Conservation (phyloP, 1,140 invertebrate species). For the Camponotus pennsylvanicus region DNA sequence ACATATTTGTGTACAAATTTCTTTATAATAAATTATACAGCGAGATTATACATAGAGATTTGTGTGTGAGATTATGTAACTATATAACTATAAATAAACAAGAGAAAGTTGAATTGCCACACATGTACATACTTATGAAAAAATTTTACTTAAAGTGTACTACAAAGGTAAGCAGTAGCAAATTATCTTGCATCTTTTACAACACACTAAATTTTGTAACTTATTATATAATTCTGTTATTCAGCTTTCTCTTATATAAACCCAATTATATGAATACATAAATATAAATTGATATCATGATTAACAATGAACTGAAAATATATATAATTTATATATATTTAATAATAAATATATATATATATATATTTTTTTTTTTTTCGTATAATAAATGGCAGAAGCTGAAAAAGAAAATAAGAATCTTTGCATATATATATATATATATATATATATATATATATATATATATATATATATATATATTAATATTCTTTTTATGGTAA, state of each 20-base stretch:
- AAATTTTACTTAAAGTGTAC: conserved; percentile 25
- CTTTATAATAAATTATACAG: conserved; percentile 63
- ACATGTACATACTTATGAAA: conserved; percentile 30
- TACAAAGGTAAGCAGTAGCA: conserved; percentile 18
- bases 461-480: conserved; percentile 19
- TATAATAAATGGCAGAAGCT: conserved; percentile 27
- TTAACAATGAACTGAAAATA: conserved; percentile 50
- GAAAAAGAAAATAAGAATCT: background rate
- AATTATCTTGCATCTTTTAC: conserved; percentile 25
- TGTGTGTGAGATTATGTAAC: conserved; percentile 51
- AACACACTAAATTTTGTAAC: conserved; percentile 9
- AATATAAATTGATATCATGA: conserved; percentile 57
- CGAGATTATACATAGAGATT: conserved; percentile 12
- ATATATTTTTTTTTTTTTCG: background rate
- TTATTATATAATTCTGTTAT: conserved; percentile 19
- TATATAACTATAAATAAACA: conserved; percentile 67
- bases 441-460: conserved; percentile 26
- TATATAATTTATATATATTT: conserved; percentile 42
- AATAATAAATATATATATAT: conserved; percentile 9
- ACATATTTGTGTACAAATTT: conserved; percentile 62
- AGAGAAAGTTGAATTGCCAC: conserved; percentile 65
- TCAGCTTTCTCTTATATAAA: conserved; percentile 51
- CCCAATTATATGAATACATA: conserved; percentile 49
- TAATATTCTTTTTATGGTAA: conserved; percentile 5
- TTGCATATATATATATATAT: conserved; percentile 22